Percentiles rank a stretch among this genome's conserved stretches.
Evolutionary conservation across 2,888 invertebrate genomes (phyloP).

Genomic region (Patella pellucida): DNA sequence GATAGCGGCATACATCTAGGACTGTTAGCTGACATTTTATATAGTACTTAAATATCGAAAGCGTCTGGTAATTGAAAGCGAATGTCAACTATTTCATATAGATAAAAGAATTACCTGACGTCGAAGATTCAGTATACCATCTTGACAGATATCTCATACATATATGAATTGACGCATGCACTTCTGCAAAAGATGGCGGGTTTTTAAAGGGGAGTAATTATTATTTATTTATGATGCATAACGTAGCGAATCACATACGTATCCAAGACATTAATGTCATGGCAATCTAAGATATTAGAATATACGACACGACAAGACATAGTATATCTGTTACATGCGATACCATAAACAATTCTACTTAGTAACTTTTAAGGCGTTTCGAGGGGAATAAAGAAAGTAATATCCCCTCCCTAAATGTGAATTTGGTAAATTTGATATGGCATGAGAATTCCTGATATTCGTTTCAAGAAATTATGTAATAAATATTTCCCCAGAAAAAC

Average conservation of each 20-base stretch:
- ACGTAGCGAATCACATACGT: not conserved
- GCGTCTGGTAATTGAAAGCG: no score
- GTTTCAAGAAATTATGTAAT: conserved; percentile 7
- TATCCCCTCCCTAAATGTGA: conserved; percentile 1
- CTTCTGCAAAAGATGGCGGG: conserved; percentile 12
- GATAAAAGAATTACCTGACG: not conserved
- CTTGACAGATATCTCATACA: conserved; percentile 7
- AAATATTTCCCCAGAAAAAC: not conserved
- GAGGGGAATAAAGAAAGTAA: not conserved
- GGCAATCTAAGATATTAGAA: not conserved
- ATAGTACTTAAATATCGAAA: no score
- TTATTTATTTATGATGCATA: conserved; percentile 10
- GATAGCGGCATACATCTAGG: no score
- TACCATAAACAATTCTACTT: no score
- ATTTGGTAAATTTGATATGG: conserved; percentile 9
- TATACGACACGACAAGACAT: no score
- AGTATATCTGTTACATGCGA: no score
- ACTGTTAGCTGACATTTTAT: no score
- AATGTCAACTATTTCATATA: not conserved
- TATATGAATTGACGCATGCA: conserved; percentile 11
- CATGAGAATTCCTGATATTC: conserved; percentile 5
- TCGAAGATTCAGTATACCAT: conserved; percentile 4
- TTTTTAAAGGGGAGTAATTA: conserved; percentile 12
- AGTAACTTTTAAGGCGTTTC: no score
- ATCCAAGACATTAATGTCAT: not conserved